Conservation (phyloP, 2,113 vertebrate species). For the Tapirus terrestris region DNA sequence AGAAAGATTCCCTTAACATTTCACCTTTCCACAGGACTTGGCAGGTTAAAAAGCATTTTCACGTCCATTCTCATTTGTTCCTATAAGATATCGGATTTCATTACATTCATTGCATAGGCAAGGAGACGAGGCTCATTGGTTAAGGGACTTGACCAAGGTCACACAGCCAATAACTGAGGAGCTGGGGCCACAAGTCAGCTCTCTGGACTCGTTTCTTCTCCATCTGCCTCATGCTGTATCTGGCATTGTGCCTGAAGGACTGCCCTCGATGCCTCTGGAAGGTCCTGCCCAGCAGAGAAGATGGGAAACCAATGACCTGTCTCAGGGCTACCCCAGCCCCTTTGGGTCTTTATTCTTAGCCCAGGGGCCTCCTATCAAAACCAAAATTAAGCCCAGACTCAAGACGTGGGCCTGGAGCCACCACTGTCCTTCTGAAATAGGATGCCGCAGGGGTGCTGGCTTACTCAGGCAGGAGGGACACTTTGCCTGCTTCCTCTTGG, state of each 20-base stretch:
- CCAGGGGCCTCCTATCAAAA: background rate
- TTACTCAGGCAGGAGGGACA: background rate
- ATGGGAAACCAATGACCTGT: background rate
- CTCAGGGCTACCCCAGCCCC: background rate
- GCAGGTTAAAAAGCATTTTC: background rate
- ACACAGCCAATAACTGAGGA: background rate
- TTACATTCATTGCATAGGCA: background rate
- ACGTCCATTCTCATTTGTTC: background rate
- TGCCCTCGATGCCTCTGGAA: background rate
- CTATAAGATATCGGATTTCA: background rate
- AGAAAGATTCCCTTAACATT: background rate
- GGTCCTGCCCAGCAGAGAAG: background rate
- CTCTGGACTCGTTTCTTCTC: background rate
- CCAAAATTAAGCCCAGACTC: background rate
- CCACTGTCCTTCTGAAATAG: background rate
- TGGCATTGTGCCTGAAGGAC: background rate
- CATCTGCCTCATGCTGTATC: background rate
- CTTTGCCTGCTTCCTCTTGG: background rate
- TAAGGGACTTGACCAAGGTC: background rate
- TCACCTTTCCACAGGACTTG: background rate
- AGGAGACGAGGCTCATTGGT: background rate
- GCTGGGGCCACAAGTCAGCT: background rate
- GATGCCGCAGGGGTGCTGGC: background rate
- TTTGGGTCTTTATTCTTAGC: background rate
- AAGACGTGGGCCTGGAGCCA: background rate